Base-by-base conservation (phyloP, 1,140 invertebrate species). In the Ctenoplectra terminalis region DNA sequence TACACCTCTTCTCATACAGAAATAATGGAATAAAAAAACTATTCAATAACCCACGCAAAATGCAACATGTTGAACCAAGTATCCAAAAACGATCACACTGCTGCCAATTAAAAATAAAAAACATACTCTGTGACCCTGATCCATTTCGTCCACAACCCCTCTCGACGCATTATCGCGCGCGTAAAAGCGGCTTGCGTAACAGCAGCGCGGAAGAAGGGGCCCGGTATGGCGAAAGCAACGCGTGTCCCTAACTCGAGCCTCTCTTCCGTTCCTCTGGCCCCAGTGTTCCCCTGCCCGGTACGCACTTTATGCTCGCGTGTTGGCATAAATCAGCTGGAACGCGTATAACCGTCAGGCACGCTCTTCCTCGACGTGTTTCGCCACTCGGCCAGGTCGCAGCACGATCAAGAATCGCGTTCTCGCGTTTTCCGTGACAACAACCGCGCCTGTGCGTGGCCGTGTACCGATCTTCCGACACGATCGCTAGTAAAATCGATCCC, bases 281-380 rank as follows among this genome's bases (percentile, higher is more conserved):
- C 66, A 6, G 29, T 46, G 43, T 83, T 66, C 50, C 34, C 74
- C 73, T 76, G 79, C 46, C 80, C 70, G 84, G 82, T 86, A 90
- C 84, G 88, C 87, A 86, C 83, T 91, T 92, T 88, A 90, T 89
- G 86, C 77, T 84, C 88, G 76, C 64, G 83, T 76, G 84, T 85
- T 69, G 82, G 81, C 79, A 90, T 90, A 90, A 90, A 90, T 90
- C 89, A 88, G 71, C 82, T 54, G 52, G 72, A 66, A 77, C 80
- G 67, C 75, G 80, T 80, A 87, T 83, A 89, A 89, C 75, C 82
- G 72, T 84, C 82, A 67, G 61, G 48, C 56, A 58, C 34, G 77
- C 61, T 86, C 69, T 82, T 77, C 61, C 67, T 81, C 78, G 52
- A 40, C 60, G 50, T 46, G 76, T 81, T 29, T 54, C 84, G 37